phyloP scores from a whole-genome alignment of 2,113 vertebrate genomes.

The Xyrauchen texanus region DNA sequence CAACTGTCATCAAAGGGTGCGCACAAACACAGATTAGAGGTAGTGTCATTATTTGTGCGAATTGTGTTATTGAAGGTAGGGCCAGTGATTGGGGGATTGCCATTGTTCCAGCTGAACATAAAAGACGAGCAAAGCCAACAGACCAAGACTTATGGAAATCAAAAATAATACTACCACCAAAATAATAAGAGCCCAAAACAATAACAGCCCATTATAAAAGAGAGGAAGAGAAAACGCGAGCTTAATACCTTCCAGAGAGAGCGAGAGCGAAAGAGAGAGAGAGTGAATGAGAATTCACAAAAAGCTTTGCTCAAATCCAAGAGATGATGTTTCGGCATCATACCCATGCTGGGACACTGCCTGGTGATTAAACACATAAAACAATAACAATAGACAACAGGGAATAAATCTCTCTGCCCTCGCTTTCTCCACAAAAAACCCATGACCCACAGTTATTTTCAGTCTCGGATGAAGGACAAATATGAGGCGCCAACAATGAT shows the following conservation, averaged over 20 bases:
- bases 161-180: conserved; percentile 35
- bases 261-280: conserved; percentile 8
- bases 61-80: conserved; percentile 37
- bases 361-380: neutral
- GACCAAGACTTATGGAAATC: conserved; percentile 47
- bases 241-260: conserved; percentile 34
- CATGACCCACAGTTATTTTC: conserved; percentile 22
- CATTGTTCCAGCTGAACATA: conserved; percentile 44
- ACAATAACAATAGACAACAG: conserved; percentile 29
- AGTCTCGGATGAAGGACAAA: conserved; percentile 19
- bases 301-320: conserved; percentile 37
- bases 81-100: conserved; percentile 38
- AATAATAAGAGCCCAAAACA: conserved; percentile 43
- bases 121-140: conserved; percentile 36
- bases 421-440: neutral
- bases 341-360: conserved; percentile 30
- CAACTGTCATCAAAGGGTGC: conserved; percentile 68
- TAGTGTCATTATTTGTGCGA: conserved; percentile 46
- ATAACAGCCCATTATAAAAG: conserved; percentile 29
- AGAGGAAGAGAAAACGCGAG: conserved; percentile 29
- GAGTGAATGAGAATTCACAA: conserved; percentile 2
- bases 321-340: conserved; percentile 19
- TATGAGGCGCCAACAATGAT: neutral
- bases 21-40: conserved; percentile 50
- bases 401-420: conserved; percentile 8